Conservation (phyloP, 2,888 invertebrate genomes). For the Amphipyra berbera region DNA sequence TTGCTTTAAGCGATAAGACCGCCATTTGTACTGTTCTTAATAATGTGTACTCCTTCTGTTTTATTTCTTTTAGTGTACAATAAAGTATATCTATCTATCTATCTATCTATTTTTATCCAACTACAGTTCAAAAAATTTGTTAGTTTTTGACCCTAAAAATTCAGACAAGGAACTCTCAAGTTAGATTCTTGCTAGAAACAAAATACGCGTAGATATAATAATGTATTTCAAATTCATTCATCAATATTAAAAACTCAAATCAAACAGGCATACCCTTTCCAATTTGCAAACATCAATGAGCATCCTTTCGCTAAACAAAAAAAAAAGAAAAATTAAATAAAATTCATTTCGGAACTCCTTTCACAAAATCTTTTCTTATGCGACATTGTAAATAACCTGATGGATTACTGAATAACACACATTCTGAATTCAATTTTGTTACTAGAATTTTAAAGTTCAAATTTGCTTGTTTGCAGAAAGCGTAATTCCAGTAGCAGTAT, state of each 20-base stretch:
- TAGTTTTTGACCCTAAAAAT: too few relatives aligned
- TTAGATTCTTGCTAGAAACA: too few relatives aligned
- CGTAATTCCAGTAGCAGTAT: slow-evolving; percentile 46
- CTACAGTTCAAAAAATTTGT: too few relatives aligned
- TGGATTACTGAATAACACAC: slow-evolving; percentile 49
- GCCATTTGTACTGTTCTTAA: too few relatives aligned
- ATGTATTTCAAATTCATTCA: slow-evolving; percentile 20
- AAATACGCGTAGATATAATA: too few relatives aligned
- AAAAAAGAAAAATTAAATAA: slow-evolving; percentile 78
- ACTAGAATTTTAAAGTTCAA: slow-evolving; percentile 21
- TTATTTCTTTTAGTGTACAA: too few relatives aligned
- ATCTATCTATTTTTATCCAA: too few relatives aligned
- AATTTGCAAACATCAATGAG: slow-evolving; percentile 68
- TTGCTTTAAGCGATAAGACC: too few relatives aligned
- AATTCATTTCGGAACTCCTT: slow-evolving; percentile 80
- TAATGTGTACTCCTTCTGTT: too few relatives aligned
- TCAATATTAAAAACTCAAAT: slow-evolving; percentile 40
- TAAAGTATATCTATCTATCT: too few relatives aligned
- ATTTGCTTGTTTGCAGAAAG: slow-evolving; percentile 22
- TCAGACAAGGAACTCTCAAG: too few relatives aligned
- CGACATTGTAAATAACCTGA: slow-evolving; percentile 79
- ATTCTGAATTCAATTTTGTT: slow-evolving; percentile 48
- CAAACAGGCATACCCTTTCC: slow-evolving; percentile 51
- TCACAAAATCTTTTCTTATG: slow-evolving; percentile 75
- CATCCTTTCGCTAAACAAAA: slow-evolving; percentile 58